These are phyloP conservation scores for Netelia virgata DNA, from an alignment of 2,888 invertebrate species.

Conservation along the genomic window DNA sequence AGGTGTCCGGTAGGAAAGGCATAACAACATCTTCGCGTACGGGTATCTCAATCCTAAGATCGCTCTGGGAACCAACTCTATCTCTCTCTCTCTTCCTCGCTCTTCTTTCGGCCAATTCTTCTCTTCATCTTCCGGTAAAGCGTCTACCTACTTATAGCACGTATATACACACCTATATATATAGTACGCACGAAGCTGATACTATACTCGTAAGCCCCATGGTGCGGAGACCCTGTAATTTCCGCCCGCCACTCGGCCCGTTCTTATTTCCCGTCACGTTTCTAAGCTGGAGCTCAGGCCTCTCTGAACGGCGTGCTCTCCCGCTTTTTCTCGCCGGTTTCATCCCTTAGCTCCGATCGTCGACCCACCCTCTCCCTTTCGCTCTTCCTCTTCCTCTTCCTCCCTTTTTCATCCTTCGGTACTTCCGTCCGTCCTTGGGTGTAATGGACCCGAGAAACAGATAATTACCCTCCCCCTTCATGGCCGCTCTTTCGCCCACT, in stretches of 20 bases:
- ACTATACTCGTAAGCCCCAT: conserved; percentile 60
- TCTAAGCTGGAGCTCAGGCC: conserved; percentile 65
- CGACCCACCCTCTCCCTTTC: conserved; percentile 49
- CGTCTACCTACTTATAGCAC: conserved; percentile 30
- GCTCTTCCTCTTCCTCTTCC: conserved; percentile 62
- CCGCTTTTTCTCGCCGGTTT: conserved; percentile 19
- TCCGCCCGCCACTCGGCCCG: conserved; percentile 82
- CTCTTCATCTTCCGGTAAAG: conserved; percentile 58
- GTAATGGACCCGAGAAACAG: conserved; percentile 82
- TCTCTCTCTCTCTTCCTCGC: conserved; percentile 24
- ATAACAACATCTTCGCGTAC: conserved; percentile 56
- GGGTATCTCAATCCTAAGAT: conserved; percentile 57
- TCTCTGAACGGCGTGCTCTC: conserved; percentile 36
- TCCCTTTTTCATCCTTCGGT: conserved; percentile 58
- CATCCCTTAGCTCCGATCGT: conserved; percentile 36
- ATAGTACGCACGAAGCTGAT: conserved; percentile 56
- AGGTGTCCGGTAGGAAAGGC: conserved; percentile 42
- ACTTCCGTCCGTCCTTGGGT: conserved; percentile 71
- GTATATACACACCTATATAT: conserved; percentile 3
- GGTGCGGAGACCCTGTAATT: conserved; percentile 80
- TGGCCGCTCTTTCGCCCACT: conserved; percentile 51
- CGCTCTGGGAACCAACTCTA: conserved; percentile 35
- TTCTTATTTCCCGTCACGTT: conserved; percentile 84
- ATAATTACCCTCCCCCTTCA: conserved; percentile 79
- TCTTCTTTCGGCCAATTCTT: background rate